Conservation (phyloP, 2,888 invertebrate genomes). For the Eupithecia dodoneata region DNA sequence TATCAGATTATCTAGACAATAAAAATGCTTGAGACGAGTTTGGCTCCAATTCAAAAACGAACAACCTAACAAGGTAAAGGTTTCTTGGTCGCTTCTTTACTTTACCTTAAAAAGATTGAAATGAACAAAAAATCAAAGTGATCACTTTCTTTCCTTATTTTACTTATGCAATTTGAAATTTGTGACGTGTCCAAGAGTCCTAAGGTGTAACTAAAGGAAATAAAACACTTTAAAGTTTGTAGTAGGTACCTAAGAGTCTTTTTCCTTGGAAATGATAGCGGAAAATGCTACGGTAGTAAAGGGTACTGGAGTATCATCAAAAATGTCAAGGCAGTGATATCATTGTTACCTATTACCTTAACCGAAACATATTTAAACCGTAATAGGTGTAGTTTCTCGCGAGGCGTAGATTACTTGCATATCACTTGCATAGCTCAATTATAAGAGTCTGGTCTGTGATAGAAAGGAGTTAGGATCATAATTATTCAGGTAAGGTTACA, state of each 20-base stretch:
- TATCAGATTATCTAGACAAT: too few species aligned
- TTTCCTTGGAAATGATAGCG: slow-evolving; percentile 14
- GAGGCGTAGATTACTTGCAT: slow-evolving; percentile 6
- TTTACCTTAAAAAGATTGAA: too few species aligned
- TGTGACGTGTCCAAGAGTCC: too few species aligned
- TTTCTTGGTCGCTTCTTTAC: too few species aligned
- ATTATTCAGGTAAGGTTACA: background rate
- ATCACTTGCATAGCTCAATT: slow-evolving; percentile 3
- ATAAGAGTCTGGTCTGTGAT: background rate
- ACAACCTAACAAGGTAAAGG: too few species aligned
- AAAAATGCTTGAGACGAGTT: too few species aligned
- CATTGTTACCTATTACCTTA: slow-evolving; percentile 16
- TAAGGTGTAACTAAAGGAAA: too few species aligned
- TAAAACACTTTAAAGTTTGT: too few species aligned
- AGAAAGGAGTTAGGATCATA: background rate
- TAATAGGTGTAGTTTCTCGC: background rate
- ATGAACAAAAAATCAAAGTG: too few species aligned
- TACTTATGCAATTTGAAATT: too few species aligned
- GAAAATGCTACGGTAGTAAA: slow-evolving; percentile 16
- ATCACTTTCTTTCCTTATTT: too few species aligned
- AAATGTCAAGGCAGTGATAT: slow-evolving; percentile 13
- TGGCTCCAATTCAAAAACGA: too few species aligned
- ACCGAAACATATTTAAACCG: background rate
- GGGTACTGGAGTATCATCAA: background rate
- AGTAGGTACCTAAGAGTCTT: background rate